Evolutionary conservation across 92 coral and sea anemone genomes (phyloP).

Genomic region (Anthopleura xanthogrammica): DNA sequence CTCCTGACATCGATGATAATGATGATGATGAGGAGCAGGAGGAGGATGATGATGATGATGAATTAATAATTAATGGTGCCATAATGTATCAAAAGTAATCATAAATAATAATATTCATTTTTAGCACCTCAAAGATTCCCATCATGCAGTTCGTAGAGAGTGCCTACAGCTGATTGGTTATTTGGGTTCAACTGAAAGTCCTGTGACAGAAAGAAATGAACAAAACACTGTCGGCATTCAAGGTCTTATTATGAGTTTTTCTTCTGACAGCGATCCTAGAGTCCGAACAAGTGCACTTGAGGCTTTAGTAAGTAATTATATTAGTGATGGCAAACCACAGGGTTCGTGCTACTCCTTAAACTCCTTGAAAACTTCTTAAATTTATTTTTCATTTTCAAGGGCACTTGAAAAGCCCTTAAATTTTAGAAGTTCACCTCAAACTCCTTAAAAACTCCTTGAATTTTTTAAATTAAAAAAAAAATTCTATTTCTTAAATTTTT

Average conservation of each 20-base stretch:
- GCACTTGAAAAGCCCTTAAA: too few species aligned
- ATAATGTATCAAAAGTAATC: background rate
- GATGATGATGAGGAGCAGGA: too few species aligned
- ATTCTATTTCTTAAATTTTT: too few species aligned
- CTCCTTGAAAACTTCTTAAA: too few species aligned
- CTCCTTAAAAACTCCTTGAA: too few species aligned
- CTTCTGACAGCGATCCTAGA: conserved; percentile 91
- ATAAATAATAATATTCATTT: background rate
- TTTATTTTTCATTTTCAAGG: too few species aligned
- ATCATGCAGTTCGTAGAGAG: conserved; percentile 83
- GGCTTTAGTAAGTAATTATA: conserved; percentile 67
- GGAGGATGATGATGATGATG: too few species aligned
- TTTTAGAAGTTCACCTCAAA: too few species aligned
- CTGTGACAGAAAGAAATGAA: conserved; percentile 16
- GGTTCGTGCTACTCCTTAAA: too few species aligned
- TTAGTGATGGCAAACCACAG: background rate
- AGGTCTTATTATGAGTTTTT: conserved; percentile 69
- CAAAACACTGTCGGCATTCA: conserved; percentile 46
- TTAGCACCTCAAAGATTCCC: conserved; percentile 84
- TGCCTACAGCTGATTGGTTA: conserved; percentile 85
- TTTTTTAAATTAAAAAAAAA: too few species aligned
- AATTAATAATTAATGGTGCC: background rate
- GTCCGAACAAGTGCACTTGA: conserved; percentile 92
- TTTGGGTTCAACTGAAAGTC: conserved; percentile 43
- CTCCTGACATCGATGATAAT: too few species aligned